Evolutionary conservation across 2,797 vertebrate species (phyloP).

Genomic region (Hydrocynus forskahlii): DNA sequence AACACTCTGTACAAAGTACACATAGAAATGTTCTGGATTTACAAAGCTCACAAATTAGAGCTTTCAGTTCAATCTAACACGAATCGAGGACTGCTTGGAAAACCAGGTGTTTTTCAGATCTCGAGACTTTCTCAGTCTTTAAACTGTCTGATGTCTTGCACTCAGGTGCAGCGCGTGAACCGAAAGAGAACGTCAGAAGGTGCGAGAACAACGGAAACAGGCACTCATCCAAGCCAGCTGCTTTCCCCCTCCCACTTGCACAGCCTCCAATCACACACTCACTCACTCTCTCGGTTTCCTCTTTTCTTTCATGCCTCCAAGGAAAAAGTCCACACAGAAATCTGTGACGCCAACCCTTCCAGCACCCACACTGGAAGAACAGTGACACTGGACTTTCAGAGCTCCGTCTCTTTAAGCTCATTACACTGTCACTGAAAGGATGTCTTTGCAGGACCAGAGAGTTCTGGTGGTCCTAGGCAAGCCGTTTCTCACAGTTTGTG

Average conservation of each 20-base stretch:
- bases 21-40: not conserved
- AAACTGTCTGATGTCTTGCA: not conserved
- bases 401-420: not conserved
- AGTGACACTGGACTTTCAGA: slow-evolving; percentile 10
- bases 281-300: not conserved
- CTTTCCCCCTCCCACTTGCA: slow-evolving; percentile 46
- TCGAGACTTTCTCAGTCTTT: not conserved
- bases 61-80: not conserved
- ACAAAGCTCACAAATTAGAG: not conserved
- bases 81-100: not conserved
- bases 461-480: not conserved
- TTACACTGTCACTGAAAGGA: not conserved
- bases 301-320: slow-evolving; percentile 46
- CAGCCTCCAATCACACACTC: slow-evolving; percentile 6
- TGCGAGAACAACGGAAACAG: slow-evolving; percentile 16
- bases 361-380: slow-evolving; percentile 55
- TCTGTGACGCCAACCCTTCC: slow-evolving; percentile 34
- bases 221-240: slow-evolving; percentile 12
- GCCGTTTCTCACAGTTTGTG: not conserved
- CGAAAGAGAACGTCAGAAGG: slow-evolving; percentile 26
- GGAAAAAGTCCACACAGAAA: slow-evolving; percentile 43
- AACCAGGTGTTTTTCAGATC: not conserved
- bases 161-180: no score
- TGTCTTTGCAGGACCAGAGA: not conserved
- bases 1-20: not conserved